Evolutionary conservation across 2,888 invertebrate genomes (phyloP).

Genomic region (Hoplodrina blanda): DNA sequence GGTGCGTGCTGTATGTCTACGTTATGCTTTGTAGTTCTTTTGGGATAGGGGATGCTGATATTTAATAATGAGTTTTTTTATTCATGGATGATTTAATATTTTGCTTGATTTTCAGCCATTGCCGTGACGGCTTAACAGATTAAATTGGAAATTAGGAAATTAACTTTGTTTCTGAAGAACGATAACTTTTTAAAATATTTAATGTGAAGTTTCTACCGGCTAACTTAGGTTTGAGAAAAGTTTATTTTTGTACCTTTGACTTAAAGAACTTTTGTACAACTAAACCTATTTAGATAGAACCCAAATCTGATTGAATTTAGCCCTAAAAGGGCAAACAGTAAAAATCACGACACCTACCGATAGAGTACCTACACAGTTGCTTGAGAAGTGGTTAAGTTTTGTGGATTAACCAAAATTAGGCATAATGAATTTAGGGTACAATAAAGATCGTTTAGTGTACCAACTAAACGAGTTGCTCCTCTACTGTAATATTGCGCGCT

Average conservation of each 20-base stretch:
- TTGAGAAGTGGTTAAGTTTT: neutral
- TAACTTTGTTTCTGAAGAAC: too few species aligned
- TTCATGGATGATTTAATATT: neutral
- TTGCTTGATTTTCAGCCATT: neutral
- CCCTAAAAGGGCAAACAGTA: neutral
- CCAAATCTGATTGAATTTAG: neutral
- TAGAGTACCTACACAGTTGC: neutral
- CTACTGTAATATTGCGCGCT: constrained; percentile 8
- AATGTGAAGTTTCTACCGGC: neutral
- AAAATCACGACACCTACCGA: neutral
- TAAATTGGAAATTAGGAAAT: constrained; percentile 9
- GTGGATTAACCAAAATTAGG: constrained; percentile 17
- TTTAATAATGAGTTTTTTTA: neutral
- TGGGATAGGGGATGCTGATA: neutral
- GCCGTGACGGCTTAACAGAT: neutral
- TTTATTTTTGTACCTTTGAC: constrained; percentile 8
- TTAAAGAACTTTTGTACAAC: constrained; percentile 3
- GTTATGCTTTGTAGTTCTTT: constrained; percentile 1
- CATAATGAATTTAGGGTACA: constrained; percentile 4
- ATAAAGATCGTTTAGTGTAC: constrained; percentile 28
- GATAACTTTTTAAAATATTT: constrained; percentile 9
- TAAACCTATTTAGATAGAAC: constrained; percentile 11
- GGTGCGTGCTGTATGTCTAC: neutral
- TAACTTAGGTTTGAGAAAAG: constrained; percentile 15
- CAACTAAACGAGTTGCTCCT: constrained; percentile 10